These are phyloP conservation scores for Phacellophora camtschatica DNA, from an alignment of 30 jellyfish, hydroid and myxozoan genomes.

Conservation along the genomic window DNA sequence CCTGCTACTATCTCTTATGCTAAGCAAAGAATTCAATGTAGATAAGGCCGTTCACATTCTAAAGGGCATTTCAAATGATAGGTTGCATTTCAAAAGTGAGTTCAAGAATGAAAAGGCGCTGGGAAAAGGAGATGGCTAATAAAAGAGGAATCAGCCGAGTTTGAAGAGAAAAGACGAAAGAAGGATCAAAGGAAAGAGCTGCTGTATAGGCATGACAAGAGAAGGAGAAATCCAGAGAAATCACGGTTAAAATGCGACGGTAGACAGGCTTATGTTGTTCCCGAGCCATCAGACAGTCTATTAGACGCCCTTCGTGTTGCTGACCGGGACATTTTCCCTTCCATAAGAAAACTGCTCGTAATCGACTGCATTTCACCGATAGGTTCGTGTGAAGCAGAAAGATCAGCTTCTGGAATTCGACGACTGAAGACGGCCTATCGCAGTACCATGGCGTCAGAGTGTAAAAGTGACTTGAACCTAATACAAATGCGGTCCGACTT, in stretches of 20 bases:
- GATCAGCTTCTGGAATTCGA: too few relatives aligned
- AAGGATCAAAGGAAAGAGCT: slow-evolving; percentile 27
- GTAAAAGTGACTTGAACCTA: slow-evolving; percentile 22
- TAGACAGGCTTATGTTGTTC: slow-evolving; percentile 24
- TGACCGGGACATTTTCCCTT: too few relatives aligned
- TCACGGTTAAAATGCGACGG: slow-evolving; percentile 42
- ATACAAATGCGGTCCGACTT: too few relatives aligned
- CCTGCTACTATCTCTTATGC: slow-evolving; percentile 22
- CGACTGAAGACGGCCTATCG: slow-evolving; percentile 35
- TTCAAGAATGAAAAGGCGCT: slow-evolving; percentile 18
- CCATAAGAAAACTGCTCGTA: too few relatives aligned
- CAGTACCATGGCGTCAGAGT: slow-evolving; percentile 35
- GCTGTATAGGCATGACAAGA: too few relatives aligned
- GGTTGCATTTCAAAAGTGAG: slow-evolving; percentile 4
- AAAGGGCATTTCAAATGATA: slow-evolving; percentile 11
- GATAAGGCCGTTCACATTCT: too few relatives aligned
- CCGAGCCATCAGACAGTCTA: too few relatives aligned
- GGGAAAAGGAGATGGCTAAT: slow-evolving; percentile 41
- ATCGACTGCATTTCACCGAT: slow-evolving; percentile 27
- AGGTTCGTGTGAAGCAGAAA: slow-evolving; percentile 8
- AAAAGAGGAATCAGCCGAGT: slow-evolving; percentile 3
- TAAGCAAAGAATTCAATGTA: slow-evolving; percentile 16
- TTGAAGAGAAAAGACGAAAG: slow-evolving; percentile 26
- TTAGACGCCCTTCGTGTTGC: slow-evolving; percentile 43
- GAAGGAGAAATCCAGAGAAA: slow-evolving; percentile 38